Conservation (phyloP, 2,888 invertebrate genomes). For the Tetramorium bicarinatum region DNA sequence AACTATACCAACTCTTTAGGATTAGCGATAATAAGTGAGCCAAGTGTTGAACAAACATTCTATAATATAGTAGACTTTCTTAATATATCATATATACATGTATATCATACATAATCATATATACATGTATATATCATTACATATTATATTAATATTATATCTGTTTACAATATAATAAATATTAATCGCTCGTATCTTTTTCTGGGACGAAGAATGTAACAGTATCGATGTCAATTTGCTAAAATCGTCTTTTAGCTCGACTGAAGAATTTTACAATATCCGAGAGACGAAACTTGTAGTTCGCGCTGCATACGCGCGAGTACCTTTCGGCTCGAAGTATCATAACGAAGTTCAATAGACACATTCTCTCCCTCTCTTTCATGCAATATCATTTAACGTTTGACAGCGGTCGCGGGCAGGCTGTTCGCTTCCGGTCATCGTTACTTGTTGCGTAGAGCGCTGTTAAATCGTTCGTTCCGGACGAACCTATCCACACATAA, state of each 20-base stretch:
- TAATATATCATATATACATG: not conserved
- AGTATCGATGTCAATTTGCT: constrained; percentile 24
- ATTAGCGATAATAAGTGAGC: not conserved
- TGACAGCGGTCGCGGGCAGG: constrained; percentile 25
- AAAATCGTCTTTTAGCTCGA: not conserved
- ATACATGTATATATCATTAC: not conserved
- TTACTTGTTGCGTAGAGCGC: constrained; percentile 48
- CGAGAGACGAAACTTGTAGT: not conserved
- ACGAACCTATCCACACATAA: constrained; percentile 61
- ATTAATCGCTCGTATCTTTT: not conserved
- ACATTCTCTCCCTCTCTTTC: constrained; percentile 29
- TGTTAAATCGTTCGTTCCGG: constrained; percentile 67
- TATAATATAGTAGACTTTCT: not conserved
- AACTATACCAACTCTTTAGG: not conserved
- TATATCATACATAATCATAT: too few species aligned
- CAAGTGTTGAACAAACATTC: constrained; percentile 19
- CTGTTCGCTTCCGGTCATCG: constrained; percentile 34
- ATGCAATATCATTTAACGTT: constrained; percentile 22
- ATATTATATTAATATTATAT: constrained; percentile 6
- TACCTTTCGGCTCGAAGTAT: not conserved
- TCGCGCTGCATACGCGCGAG: constrained; percentile 1
- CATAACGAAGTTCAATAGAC: not conserved
- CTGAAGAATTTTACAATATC: constrained; percentile 1
- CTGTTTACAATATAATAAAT: constrained; percentile 7
- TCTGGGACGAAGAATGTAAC: constrained; percentile 34